These are phyloP conservation scores for Drosophila melanogaster DNA, from an alignment of 1,140 invertebrate genomes.

Conservation along the genomic window DNA sequence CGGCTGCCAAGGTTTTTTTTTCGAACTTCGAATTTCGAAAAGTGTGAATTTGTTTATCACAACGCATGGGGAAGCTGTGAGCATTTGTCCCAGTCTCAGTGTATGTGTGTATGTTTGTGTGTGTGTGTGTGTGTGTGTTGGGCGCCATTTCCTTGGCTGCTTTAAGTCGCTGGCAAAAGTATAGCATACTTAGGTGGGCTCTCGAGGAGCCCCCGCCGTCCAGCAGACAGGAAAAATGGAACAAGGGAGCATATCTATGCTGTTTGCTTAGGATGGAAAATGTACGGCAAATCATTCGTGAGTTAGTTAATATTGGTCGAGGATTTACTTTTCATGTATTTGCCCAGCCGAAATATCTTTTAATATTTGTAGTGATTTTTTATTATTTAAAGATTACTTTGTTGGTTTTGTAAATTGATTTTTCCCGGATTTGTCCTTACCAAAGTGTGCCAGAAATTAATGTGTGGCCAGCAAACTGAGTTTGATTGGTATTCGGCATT, in stretches of 20 bases:
- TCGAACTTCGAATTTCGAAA: conserved; percentile 79
- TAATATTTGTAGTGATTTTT: conserved; percentile 50
- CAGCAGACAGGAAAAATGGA: neutral
- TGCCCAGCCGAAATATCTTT: conserved; percentile 38
- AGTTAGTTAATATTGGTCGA: conserved; percentile 50
- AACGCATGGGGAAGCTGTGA: conserved; percentile 35
- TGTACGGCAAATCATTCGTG: conserved; percentile 41
- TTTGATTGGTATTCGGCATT: neutral
- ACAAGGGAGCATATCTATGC: conserved; percentile 9
- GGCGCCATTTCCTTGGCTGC: conserved; percentile 57
- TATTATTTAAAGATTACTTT: conserved; percentile 28
- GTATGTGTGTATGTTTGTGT: neutral
- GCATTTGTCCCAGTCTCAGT: conserved; percentile 1
- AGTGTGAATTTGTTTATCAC: conserved; percentile 78
- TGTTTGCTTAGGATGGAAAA: conserved; percentile 53
- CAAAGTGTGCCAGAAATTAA: neutral
- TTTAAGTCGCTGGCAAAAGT: conserved; percentile 61
- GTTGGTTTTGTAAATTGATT: conserved; percentile 41
- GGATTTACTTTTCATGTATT: conserved; percentile 52
- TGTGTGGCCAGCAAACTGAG: neutral
- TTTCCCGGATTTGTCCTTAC: neutral
- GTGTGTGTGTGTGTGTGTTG: conserved; percentile 28
- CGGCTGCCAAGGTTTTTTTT: conserved; percentile 31
- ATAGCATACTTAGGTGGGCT: conserved; percentile 57
- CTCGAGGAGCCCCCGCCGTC: neutral